Base-by-base conservation (phyloP, 2,113 vertebrate genomes). In the Noctilio leporinus region DNA sequence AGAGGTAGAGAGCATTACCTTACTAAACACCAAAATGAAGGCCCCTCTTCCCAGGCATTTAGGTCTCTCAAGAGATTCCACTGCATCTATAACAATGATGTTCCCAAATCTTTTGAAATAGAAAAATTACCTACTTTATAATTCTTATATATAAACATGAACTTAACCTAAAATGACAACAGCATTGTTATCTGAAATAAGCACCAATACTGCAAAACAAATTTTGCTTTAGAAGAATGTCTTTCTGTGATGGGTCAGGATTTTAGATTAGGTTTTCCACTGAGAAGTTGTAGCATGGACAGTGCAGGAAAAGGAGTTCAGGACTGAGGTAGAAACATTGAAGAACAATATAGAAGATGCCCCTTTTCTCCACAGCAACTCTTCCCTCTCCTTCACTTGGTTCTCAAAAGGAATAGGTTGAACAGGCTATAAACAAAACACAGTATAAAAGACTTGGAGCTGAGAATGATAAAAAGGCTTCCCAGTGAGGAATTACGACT, bases 11-110 rank as follows among this genome's bases (percentile, higher is more conserved):
- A 72, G 40, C 7, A 75, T 3, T 33, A 69, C 73, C 30, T 65
- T 67, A 73, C 40, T 87, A 59, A 95, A 75, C 73, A 70, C 55
- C 38, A 84, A 75, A 96, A 92, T 55, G 38, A 86, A 87, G 33
- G 3, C n/a, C 49, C 26, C 9, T 81, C 47, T 47, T 33, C 47
- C 49, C 17, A 69, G 47, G 35, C 15, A 20, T 62, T 91, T n/a
- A 81, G 77, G 57, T 91, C 57, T n/a, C 69, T 16, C 28, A 88
- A 82, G 8, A 94, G 45, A 86, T 20, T 64, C 14, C 43, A 89
- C 40, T 84, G 43, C 20, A 82, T 82, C 69, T 14, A 1, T 67
- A 81, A 97, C 24, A 49, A 35, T 49, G 75, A 81, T 73, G 45
- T 77, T 89, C 38, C 26, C 49, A 67, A 87, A 91, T 87, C 45